A percentile compares a stretch with the other conserved stretches of the same genome.
These are phyloP conservation scores for Labroides dimidiatus DNA, from an alignment of 2,797 vertebrate genomes.

Conservation along the genomic window DNA sequence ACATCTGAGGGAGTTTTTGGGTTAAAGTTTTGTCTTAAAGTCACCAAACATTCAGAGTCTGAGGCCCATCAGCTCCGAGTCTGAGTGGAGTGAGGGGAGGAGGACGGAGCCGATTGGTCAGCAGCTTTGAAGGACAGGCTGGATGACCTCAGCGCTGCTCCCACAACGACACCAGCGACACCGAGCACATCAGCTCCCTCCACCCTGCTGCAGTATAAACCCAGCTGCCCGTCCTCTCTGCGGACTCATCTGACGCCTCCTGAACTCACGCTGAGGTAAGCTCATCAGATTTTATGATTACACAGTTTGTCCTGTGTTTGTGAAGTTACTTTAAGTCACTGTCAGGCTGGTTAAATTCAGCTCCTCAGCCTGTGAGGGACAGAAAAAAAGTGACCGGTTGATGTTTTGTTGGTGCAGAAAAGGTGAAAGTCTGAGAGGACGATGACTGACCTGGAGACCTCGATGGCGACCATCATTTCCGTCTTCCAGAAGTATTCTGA, in stretches of 20 bases:
- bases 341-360: background rate
- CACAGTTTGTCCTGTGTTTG: too few species aligned
- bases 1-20: too few species aligned
- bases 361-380: background rate
- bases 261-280: constrained; percentile 44
- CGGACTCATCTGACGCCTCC: constrained; percentile 14
- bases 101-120: constrained; percentile 69
- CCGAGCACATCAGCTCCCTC: background rate
- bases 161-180: constrained; percentile 26
- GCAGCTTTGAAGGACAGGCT: constrained; percentile 58
- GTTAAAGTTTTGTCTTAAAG: background rate
- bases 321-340: too few species aligned
- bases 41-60: constrained; percentile 1
- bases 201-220: constrained; percentile 66
- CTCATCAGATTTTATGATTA: background rate
- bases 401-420: background rate
- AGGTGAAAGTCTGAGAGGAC: constrained; percentile 29
- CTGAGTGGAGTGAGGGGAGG: constrained; percentile 72
- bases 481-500: constrained; percentile 88
- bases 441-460: constrained; percentile 89
- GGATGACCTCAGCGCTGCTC: constrained; percentile 44
- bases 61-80: constrained; percentile 2
- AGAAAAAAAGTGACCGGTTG: background rate
- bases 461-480: constrained; percentile 84
- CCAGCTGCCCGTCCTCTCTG: constrained; percentile 34